Conservation (phyloP, 2,113 vertebrate species). For the Brevimyrus niger region DNA sequence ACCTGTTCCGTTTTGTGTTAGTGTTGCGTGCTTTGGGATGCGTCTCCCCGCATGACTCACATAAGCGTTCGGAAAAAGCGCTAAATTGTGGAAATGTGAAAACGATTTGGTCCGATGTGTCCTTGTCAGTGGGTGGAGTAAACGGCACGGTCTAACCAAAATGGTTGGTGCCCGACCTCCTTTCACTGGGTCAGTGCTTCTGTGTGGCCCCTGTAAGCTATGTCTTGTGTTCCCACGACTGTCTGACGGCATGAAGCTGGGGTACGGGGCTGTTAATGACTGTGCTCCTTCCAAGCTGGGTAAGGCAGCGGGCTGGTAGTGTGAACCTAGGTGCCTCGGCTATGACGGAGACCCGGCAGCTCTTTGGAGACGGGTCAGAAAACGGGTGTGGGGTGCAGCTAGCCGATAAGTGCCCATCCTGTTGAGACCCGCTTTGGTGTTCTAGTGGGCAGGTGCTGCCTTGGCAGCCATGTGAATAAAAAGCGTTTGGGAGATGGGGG, state of each 20-base stretch:
- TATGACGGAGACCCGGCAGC: background rate
- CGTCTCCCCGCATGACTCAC: background rate
- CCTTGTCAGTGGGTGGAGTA: background rate
- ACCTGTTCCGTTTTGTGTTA: background rate
- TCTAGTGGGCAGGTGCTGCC: background rate
- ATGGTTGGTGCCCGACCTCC: background rate
- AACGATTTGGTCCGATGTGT: background rate
- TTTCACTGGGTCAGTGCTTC: background rate
- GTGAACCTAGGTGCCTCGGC: background rate
- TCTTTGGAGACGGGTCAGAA: background rate
- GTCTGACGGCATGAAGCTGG: background rate
- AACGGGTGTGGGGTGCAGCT: background rate
- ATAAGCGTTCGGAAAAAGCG: background rate
- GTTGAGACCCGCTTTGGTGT: background rate
- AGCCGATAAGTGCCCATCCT: background rate
- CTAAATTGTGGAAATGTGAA: background rate
- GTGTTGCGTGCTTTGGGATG: background rate
- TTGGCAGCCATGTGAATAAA: background rate
- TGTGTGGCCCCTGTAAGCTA: background rate
- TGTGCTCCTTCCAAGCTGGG: background rate
- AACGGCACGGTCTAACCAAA: background rate
- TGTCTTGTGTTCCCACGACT: background rate
- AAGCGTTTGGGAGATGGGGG: background rate
- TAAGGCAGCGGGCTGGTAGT: background rate
- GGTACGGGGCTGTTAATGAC: background rate